Conservation (phyloP, 2,888 invertebrate genomes). For the Epinotia ramella region DNA sequence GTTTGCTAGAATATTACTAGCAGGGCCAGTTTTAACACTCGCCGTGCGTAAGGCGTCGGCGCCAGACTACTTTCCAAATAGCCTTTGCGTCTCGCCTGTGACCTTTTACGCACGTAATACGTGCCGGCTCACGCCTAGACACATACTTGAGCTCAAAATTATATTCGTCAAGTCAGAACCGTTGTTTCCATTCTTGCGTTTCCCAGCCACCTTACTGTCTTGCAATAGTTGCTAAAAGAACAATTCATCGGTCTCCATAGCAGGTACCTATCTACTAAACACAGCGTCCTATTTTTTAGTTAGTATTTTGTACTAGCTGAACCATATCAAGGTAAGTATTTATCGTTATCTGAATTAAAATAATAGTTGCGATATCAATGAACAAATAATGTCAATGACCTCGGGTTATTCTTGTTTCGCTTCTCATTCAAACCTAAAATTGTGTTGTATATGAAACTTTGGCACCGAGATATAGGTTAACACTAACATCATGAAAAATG, state of each 20-base stretch:
- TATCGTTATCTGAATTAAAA: slow-evolving; percentile 28
- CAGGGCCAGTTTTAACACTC: slow-evolving; percentile 18
- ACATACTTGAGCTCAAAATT: slow-evolving; percentile 16
- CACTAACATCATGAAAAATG: slow-evolving; percentile 6
- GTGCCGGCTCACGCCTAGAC: slow-evolving; percentile 54
- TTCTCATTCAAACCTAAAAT: slow-evolving; percentile 35
- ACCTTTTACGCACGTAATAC: slow-evolving; percentile 78
- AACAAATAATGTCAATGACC: slow-evolving; percentile 40
- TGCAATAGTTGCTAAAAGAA: neutral
- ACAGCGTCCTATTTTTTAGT: neutral
- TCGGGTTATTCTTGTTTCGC: slow-evolving; percentile 37
- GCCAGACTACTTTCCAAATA: slow-evolving; percentile 83
- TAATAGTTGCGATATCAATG: slow-evolving; percentile 38
- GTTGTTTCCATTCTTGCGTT: slow-evolving; percentile 15
- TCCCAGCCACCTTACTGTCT: neutral
- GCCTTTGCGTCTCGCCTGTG: slow-evolving; percentile 82
- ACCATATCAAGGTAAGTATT: neutral
- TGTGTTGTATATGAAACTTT: slow-evolving; percentile 24
- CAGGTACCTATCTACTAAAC: neutral
- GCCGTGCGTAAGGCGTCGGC: slow-evolving; percentile 56
- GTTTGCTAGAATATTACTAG: slow-evolving; percentile 12
- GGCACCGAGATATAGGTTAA: slow-evolving; percentile 40
- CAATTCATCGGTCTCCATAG: neutral
- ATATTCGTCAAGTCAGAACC: slow-evolving; percentile 12
- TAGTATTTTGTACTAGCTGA: too few relatives aligned